Percentiles rank a stretch among this genome's conserved stretches.
Evolutionary conservation across 2,888 invertebrate species (phyloP).

Genomic region (Lasioglossum morio): DNA sequence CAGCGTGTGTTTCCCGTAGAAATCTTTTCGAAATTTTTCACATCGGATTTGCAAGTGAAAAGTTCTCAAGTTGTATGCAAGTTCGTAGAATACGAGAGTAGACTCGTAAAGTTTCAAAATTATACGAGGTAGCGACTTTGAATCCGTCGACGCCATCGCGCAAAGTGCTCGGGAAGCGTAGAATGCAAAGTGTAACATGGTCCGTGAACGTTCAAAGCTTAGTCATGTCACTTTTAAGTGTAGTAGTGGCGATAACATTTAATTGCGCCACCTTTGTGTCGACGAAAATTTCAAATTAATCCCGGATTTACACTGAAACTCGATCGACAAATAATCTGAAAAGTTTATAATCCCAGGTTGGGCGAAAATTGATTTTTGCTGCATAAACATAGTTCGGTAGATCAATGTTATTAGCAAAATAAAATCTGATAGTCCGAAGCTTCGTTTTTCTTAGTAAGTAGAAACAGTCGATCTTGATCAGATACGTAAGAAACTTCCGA

Average conservation of each 20-base stretch:
- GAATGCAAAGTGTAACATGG: background rate
- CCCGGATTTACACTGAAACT: background rate
- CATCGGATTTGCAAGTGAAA: slow-evolving; percentile 19
- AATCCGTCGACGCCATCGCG: background rate
- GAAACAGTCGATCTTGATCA: background rate
- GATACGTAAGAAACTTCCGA: background rate
- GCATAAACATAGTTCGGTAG: background rate
- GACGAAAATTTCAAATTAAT: background rate
- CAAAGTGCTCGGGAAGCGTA: background rate
- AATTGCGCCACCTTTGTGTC: background rate
- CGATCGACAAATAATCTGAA: background rate
- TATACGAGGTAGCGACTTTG: background rate
- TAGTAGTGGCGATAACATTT: background rate
- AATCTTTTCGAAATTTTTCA: slow-evolving; percentile 28
- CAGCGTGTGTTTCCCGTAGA: background rate
- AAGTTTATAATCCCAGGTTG: background rate
- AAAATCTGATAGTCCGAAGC: background rate
- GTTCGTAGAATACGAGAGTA: background rate
- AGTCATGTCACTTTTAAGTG: background rate
- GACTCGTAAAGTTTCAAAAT: background rate
- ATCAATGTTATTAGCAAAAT: background rate
- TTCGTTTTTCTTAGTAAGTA: background rate
- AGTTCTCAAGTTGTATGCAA: slow-evolving; percentile 3
- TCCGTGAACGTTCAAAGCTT: background rate
- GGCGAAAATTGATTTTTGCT: background rate